Base-by-base conservation (phyloP, 2,888 invertebrate genomes). In the Steinernema hermaphroditum region DNA sequence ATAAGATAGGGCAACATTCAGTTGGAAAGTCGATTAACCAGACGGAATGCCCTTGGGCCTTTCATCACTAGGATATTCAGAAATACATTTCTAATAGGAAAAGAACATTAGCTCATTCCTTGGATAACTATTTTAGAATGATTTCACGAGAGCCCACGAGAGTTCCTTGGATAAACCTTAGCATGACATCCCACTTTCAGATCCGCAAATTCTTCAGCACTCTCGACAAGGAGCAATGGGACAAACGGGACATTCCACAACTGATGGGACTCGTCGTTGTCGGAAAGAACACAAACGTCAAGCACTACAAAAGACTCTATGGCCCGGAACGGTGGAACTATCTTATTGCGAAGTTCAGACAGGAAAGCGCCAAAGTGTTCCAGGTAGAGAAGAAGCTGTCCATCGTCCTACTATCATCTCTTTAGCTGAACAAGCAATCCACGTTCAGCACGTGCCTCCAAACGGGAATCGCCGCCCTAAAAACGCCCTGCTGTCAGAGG, bases 341-440 rank as follows among this genome's bases (percentile, higher is more conserved):
- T 79, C 90, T 97, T 76, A 93, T 94, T 77, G 90, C 91, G 78
- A 93, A 95, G 89, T 98, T 98, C 89, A 91, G 96, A 46, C 91
- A 92, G 84, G 96, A 96, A 88, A 96, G 96, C 89, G 94, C 93
- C 87, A 91, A 94, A 76, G 90, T 97, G 77, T 95, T 94, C 88
- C 96, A 97, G 89, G 77, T 79, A 2, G 16, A 68, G 22, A 27
- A 24, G 24, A n/a, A 32, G 14, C 14, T 16, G 2, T 68, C 19
- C 73, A 27, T 72, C 16, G 14, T 43, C 4, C 9, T 54, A 44
- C 16, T 24, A 24, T 41, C 0, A 14, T 16, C 1, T 43, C 75
- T 78, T 70, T 73, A 82, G 73, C 90, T 98, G 49, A 93, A 94
- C 72, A 91, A 92, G 71, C 92, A 93, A 83, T 93, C 96, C 37